phyloP scores from a whole-genome alignment of 2,888 invertebrate species.

The Philereme transversata region DNA sequence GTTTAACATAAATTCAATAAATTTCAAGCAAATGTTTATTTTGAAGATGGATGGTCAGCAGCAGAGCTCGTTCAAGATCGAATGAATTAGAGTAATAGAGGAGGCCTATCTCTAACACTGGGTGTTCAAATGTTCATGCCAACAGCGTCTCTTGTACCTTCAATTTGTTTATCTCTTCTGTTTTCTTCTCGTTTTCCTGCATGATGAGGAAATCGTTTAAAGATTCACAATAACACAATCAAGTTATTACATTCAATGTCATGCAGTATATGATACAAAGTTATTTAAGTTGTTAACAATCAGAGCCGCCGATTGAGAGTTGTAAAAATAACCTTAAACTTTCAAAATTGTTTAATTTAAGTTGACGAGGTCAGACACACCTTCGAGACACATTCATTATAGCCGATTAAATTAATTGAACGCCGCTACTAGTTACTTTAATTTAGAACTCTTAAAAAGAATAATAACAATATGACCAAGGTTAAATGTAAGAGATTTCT shows the following conservation, averaged over 20 bases:
- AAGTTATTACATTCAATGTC: slow-evolving; percentile 15
- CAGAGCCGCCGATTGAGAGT: slow-evolving; percentile 20
- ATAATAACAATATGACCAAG: background rate
- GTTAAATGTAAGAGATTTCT: background rate
- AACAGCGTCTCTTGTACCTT: too few relatives aligned
- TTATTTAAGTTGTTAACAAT: slow-evolving; percentile 23
- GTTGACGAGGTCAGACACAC: slow-evolving; percentile 48
- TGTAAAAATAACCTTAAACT: slow-evolving; percentile 52
- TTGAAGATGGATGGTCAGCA: too few relatives aligned
- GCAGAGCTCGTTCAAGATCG: too few relatives aligned
- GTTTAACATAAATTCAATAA: too few relatives aligned
- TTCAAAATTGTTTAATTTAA: slow-evolving; percentile 45
- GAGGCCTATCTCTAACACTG: too few relatives aligned
- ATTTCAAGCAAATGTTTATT: too few relatives aligned
- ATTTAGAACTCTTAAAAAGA: slow-evolving; percentile 10
- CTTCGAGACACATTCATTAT: slow-evolving; percentile 37
- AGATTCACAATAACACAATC: slow-evolving; percentile 10
- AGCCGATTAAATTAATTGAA: slow-evolving; percentile 34
- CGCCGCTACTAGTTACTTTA: slow-evolving; percentile 10
- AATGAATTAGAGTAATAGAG: too few relatives aligned
- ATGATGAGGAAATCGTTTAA: background rate
- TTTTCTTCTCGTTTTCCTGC: background rate
- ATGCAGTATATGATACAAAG: slow-evolving; percentile 2
- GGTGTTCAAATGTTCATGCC: too few relatives aligned
- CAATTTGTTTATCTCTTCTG: background rate